Evolutionary conservation across 2,797 vertebrate genomes (phyloP).

Genomic region (Synaphobranchus kaupii): DNA sequence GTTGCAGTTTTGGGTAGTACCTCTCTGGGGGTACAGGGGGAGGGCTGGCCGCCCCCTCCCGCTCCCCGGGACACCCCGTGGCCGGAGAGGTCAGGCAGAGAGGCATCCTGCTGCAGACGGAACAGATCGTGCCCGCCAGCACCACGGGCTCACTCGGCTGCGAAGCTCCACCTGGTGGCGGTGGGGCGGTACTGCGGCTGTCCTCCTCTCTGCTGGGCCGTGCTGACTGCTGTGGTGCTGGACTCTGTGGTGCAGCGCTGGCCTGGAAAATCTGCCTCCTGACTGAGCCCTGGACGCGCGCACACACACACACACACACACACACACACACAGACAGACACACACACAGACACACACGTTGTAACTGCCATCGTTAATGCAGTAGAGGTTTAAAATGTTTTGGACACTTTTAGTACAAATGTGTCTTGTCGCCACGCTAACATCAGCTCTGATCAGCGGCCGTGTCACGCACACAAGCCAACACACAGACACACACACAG

Average conservation of each 20-base stretch:
- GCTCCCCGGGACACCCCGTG: conserved; percentile 12
- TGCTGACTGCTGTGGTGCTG: conserved; percentile 21
- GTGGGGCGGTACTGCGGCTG: conserved; percentile 47
- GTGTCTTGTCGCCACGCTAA: too few species aligned
- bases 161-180: background rate
- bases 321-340: background rate
- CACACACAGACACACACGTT: background rate
- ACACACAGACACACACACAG: too few species aligned
- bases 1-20: background rate
- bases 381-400: too few species aligned
- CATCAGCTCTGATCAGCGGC: too few species aligned
- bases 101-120: conserved; percentile 29
- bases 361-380: too few species aligned
- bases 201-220: conserved; percentile 50
- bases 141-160: background rate
- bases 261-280: conserved; percentile 38
- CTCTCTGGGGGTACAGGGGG: background rate
- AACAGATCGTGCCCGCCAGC: background rate
- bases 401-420: too few species aligned
- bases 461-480: too few species aligned
- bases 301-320: background rate
- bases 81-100: conserved; percentile 32
- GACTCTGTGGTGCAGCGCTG: background rate
- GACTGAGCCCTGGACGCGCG: conserved; percentile 11
- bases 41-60: background rate